Evolutionary conservation across 2,113 vertebrate genomes (phyloP), one percentile per base, ranked within the genome.

Genomic region (Myiopsitta monachus): DNA sequence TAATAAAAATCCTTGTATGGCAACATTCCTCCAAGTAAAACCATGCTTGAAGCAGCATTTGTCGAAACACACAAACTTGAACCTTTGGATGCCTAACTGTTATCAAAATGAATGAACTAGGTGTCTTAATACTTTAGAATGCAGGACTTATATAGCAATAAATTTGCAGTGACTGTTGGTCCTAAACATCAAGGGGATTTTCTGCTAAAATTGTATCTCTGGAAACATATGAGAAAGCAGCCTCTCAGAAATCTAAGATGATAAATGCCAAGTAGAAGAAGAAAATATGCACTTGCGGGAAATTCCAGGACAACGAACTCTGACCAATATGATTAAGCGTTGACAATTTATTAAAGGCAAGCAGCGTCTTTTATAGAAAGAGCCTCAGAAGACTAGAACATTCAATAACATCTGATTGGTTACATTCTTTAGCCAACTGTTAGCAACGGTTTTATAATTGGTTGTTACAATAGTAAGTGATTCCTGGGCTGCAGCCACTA

Each of bases 221-320:
- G 33, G 27, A 70, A 81, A 70, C 3, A 4, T 28, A 18, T 18
- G 11, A 49, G 36, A 73, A 46, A 81, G 84, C 22, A 91, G 6
- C 1, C 0, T 1, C 9, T 62, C n/a, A 63, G 31, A 74, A 75
- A 63, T 46, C 8, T 55, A 33, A 46, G 51, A n/a, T 44, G 5
- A 3, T 62, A 36, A 80, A 78, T 18, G 4, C 16, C 59, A 69
- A 70, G 22, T 5, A 47, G 6, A 7, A 75, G 18, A 78, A 47
- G 41, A 70, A 82, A 86, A 64, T 24, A 8, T 1, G 0, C 24
- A 52, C 2, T 68, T n/a, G n/a, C n/a, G n/a, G n/a, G n/a, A n/a
- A n/a, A n/a, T n/a, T n/a, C n/a, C n/a, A n/a, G n/a, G n/a, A n/a
- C n/a, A n/a, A n/a, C n/a, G n/a, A n/a, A n/a, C n/a, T n/a, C n/a